A percentile compares a stretch with the other conserved stretches of the same genome.
Conservation (phyloP, 2,113 vertebrate species). For the Gopherus evgoodei region DNA sequence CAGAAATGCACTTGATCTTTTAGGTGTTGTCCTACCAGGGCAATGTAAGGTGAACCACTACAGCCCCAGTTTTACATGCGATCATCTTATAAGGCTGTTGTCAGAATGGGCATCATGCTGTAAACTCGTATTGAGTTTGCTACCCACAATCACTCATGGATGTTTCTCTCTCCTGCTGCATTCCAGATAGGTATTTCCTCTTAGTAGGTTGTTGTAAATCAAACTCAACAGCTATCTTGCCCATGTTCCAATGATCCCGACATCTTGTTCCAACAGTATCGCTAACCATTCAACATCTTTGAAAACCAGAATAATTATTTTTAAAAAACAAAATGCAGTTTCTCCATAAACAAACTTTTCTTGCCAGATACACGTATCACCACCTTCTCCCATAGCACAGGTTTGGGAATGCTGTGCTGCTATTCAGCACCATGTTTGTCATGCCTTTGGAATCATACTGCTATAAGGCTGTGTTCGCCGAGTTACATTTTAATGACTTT, state of each 20-base stretch:
- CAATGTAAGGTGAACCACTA: not conserved
- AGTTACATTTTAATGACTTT: not conserved
- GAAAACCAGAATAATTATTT: slow-evolving; percentile 1
- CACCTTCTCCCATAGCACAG: not conserved
- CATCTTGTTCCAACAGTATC: not conserved
- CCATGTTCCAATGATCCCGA: slow-evolving; percentile 1
- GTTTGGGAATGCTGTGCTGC: not conserved
- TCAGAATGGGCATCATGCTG: not conserved
- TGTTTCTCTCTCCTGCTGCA: not conserved
- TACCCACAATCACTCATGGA: not conserved
- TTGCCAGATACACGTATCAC: not conserved
- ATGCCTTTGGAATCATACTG: not conserved
- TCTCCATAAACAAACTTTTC: not conserved
- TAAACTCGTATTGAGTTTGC: not conserved
- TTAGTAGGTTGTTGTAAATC: slow-evolving; percentile 15
- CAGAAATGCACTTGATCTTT: not conserved
- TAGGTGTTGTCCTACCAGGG: not conserved
- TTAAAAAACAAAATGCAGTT: not conserved
- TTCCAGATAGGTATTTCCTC: slow-evolving; percentile 6
- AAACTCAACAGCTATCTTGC: slow-evolving; percentile 5
- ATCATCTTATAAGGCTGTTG: not conserved
- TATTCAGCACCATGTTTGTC: not conserved
- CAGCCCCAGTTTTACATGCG: not conserved
- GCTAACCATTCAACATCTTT: not conserved
- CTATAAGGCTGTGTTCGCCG: not conserved